Percentiles rank a stretch among this genome's conserved stretches.
Evolutionary conservation across 2,797 vertebrate species (phyloP).

Genomic region (Taeniopygia guttata): DNA sequence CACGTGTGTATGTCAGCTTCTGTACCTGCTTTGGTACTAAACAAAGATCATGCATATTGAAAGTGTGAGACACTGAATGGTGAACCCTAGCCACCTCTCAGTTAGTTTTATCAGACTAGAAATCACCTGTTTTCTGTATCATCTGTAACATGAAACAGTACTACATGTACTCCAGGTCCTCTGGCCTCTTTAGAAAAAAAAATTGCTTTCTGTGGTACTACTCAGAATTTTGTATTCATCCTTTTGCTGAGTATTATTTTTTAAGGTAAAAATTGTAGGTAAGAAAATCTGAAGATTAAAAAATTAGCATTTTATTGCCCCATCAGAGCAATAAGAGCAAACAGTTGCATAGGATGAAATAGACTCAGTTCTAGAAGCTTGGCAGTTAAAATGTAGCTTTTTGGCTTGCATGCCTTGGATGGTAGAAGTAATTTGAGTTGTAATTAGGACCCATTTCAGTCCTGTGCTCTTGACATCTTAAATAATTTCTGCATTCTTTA

Average conservation of each 20-base stretch:
- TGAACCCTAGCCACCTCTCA: neutral
- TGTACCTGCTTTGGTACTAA: neutral
- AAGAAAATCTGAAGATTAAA: neutral
- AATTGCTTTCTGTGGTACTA: neutral
- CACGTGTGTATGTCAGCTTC: neutral
- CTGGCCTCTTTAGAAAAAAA: neutral
- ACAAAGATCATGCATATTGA: neutral
- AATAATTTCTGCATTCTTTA: slow-evolving; percentile 14
- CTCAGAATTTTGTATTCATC: neutral
- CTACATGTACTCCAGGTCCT: neutral
- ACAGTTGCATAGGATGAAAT: neutral
- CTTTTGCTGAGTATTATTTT: neutral
- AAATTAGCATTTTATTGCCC: neutral
- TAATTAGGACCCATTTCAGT: neutral
- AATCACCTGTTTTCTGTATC: neutral
- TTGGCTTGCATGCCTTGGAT: neutral
- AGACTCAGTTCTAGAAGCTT: neutral
- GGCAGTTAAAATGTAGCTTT: neutral
- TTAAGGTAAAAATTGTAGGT: neutral
- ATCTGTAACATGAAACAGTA: neutral
- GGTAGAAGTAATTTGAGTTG: neutral
- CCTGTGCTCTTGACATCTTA: neutral
- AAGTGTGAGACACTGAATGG: neutral
- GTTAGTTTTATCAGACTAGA: neutral
- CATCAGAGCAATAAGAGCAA: neutral